phyloP scores from a whole-genome alignment of 2,113 vertebrate species.

The Rousettus leschenaultii region DNA sequence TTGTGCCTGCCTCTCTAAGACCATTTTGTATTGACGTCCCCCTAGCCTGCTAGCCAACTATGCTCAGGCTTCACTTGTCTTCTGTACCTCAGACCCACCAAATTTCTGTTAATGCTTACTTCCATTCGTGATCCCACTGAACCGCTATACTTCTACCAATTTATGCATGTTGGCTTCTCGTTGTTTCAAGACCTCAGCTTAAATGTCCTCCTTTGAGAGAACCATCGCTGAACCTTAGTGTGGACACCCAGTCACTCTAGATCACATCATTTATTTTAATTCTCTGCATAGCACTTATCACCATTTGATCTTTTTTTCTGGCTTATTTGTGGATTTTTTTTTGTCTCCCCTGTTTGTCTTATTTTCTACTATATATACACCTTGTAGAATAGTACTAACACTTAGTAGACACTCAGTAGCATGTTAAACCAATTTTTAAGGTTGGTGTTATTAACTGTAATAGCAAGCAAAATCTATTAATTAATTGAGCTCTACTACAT shows the following conservation, averaged over 20 bases:
- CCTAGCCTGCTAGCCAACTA: not conserved
- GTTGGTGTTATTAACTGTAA: not conserved
- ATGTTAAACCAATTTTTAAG: not conserved
- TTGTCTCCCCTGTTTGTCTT: not conserved
- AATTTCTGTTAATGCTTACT: not conserved
- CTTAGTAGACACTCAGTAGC: not conserved
- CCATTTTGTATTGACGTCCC: not conserved
- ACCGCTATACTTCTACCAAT: not conserved
- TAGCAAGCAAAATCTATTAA: constrained; percentile 13
- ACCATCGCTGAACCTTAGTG: not conserved
- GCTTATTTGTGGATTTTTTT: not conserved
- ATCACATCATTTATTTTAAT: not conserved
- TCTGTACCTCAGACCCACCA: not conserved
- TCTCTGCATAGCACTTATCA: not conserved
- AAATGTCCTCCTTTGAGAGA: not conserved
- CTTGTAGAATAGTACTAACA: not conserved
- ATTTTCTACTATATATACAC: not conserved
- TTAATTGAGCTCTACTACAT: not conserved
- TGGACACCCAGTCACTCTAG: not conserved
- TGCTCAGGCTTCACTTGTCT: not conserved
- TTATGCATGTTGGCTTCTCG: not conserved
- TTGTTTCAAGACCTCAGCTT: not conserved
- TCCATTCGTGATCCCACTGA: not conserved
- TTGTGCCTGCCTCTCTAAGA: not conserved
- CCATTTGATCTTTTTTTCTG: not conserved